Conservation (phyloP, 2,113 vertebrate species). For the Malurus elegans region DNA sequence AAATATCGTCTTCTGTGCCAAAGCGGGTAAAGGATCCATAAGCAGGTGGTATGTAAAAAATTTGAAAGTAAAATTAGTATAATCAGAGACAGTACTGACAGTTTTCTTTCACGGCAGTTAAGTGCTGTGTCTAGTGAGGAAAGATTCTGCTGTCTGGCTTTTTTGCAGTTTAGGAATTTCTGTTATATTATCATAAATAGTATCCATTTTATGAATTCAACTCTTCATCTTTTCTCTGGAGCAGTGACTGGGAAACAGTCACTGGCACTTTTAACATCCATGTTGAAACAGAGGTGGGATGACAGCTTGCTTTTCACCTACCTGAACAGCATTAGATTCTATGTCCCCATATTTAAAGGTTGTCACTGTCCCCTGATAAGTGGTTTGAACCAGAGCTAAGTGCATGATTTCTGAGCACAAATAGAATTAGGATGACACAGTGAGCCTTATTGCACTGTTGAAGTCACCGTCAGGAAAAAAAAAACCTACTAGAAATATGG, state of each 20-base stretch:
- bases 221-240: neutral
- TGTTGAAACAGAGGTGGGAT: neutral
- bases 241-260: neutral
- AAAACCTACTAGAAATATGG: neutral
- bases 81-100: neutral
- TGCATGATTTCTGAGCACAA: neutral
- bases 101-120: neutral
- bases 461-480: neutral
- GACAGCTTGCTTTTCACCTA: neutral
- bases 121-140: neutral
- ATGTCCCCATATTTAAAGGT: neutral
- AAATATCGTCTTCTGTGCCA: neutral
- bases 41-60: neutral
- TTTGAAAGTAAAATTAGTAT: neutral
- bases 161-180: neutral
- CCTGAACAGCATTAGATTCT: neutral
- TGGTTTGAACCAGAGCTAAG: neutral
- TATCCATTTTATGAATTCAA: neutral
- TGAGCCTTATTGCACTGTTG: neutral
- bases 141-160: neutral
- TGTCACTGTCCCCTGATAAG: neutral
- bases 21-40: neutral
- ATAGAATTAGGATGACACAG: neutral
- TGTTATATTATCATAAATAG: neutral
- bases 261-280: neutral